Evolutionary conservation across 2,113 vertebrate species (phyloP).

Genomic region (Pitta sordida): DNA sequence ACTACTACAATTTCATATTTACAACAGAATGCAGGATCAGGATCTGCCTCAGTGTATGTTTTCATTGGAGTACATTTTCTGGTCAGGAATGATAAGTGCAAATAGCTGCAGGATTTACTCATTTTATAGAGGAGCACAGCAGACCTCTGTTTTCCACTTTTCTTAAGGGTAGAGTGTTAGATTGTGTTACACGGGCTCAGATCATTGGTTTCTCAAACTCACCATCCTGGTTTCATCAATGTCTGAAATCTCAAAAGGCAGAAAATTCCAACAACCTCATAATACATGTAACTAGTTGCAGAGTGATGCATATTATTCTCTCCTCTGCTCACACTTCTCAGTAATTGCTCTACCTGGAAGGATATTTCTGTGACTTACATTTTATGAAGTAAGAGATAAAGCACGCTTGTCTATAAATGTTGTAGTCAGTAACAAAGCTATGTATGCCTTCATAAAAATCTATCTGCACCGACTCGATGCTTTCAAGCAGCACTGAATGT

Average conservation of each 20-base stretch:
- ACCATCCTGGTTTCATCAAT: background rate
- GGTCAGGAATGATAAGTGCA: background rate
- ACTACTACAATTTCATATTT: background rate
- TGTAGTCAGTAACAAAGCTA: constrained; percentile 48
- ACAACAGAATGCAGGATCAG: fast-evolving
- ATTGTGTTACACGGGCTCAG: background rate
- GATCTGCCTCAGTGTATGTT: background rate
- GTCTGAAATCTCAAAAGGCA: background rate
- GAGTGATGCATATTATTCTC: fast-evolving
- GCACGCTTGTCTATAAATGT: constrained; percentile 59
- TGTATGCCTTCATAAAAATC: constrained; percentile 58
- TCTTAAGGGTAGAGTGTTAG: background rate
- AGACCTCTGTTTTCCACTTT: background rate
- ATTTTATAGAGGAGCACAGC: background rate
- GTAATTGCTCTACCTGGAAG: constrained; percentile 1
- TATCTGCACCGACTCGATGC: constrained; percentile 50
- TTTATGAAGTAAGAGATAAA: constrained; percentile 6
- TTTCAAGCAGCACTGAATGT: constrained; percentile 39
- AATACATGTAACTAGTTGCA: background rate
- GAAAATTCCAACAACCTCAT: background rate
- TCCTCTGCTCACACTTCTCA: background rate
- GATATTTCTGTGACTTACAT: constrained; percentile 1
- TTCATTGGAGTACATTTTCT: background rate
- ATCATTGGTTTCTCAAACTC: background rate
- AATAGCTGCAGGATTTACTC: background rate